These are phyloP conservation scores for Siniperca obscura DNA, from an alignment of 2,797 vertebrate species.

Conservation along the genomic window DNA sequence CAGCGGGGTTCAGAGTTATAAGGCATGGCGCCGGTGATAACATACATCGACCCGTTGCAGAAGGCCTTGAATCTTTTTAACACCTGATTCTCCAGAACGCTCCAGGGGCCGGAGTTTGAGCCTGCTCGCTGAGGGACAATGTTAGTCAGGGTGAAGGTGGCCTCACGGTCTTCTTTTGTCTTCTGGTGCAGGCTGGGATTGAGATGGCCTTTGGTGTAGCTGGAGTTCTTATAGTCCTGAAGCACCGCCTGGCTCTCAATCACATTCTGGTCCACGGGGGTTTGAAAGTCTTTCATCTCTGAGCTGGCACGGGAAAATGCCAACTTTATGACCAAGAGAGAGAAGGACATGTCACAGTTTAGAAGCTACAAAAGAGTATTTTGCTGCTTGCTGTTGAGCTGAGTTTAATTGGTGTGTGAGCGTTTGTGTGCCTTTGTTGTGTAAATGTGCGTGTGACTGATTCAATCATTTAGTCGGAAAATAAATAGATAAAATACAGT, in stretches of 20 bases:
- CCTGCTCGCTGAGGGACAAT: slow-evolving; percentile 70
- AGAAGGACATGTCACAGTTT: background rate
- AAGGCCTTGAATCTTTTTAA: slow-evolving; percentile 26
- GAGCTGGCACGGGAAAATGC: slow-evolving; percentile 52
- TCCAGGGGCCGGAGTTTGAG: slow-evolving; percentile 78
- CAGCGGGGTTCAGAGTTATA: slow-evolving; percentile 41
- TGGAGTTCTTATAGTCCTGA: slow-evolving; percentile 73
- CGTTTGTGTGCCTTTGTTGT: background rate
- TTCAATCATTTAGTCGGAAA: background rate
- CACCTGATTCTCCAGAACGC: slow-evolving; percentile 36
- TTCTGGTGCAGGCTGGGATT: slow-evolving; percentile 78
- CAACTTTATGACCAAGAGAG: slow-evolving; percentile 60
- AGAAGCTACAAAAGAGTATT: background rate
- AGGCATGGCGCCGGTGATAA: slow-evolving; percentile 75
- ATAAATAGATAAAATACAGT: background rate
- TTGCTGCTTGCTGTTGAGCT: background rate
- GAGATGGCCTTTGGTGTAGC: slow-evolving; percentile 79
- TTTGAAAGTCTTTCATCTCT: slow-evolving; percentile 67
- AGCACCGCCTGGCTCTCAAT: slow-evolving; percentile 76
- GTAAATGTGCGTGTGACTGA: background rate
- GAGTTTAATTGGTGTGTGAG: background rate
- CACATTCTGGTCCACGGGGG: slow-evolving; percentile 69
- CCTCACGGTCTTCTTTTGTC: slow-evolving; percentile 41
- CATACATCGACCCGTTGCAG: slow-evolving; percentile 67
- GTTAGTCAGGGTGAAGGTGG: slow-evolving; percentile 83